Conservation (phyloP, 92 coral and sea anemone genomes). For the Porites cylindrica region DNA sequence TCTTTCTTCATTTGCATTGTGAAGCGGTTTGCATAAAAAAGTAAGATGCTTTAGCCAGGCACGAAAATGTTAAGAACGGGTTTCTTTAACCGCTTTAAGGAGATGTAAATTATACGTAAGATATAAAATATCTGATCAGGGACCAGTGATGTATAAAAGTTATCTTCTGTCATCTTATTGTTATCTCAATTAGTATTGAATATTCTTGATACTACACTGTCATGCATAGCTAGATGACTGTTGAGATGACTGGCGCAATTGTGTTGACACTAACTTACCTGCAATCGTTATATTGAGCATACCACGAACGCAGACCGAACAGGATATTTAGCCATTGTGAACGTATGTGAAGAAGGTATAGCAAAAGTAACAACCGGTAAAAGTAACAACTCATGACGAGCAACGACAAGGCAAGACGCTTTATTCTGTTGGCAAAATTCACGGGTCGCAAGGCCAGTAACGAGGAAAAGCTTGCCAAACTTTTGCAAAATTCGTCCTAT, state of each 20-base stretch:
- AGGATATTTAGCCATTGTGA: neutral
- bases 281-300: neutral
- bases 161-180: neutral
- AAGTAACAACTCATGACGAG: neutral
- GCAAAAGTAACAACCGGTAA: neutral
- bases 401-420: constrained; percentile 31
- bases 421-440: constrained; percentile 38
- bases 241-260: neutral
- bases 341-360: neutral
- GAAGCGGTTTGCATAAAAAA: too few species aligned
- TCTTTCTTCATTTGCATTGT: too few species aligned
- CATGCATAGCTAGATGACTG: neutral
- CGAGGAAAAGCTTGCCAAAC: constrained; percentile 48
- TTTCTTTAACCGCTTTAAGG: neutral
- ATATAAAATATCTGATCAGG: neutral
- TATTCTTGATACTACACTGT: neutral
- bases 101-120: neutral
- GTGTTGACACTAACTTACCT: neutral
- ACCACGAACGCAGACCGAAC: neutral
- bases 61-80: too few species aligned
- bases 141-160: neutral
- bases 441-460: constrained; percentile 28
- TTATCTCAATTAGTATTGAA: neutral
- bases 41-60: too few species aligned
- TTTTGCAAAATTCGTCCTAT: constrained; percentile 38